Conservation (phyloP, 2,888 invertebrate genomes). For the Autographa gamma region DNA sequence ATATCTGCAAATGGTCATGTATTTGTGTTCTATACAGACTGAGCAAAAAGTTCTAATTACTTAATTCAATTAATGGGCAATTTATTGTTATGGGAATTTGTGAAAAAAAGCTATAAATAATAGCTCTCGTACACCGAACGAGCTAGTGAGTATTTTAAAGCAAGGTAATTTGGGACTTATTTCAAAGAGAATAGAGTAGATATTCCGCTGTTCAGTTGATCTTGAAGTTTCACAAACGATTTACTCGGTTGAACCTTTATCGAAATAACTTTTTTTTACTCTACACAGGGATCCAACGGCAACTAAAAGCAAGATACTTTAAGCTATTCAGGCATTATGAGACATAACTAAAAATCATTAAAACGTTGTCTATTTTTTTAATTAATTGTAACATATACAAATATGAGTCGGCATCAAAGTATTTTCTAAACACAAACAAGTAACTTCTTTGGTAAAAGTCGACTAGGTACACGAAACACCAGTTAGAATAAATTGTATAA, state of each 20-base stretch:
- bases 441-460: background rate
- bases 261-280: no score
- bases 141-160: background rate
- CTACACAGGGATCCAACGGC: no score
- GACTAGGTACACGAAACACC: slow-evolving; percentile 10
- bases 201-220: background rate
- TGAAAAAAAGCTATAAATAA: background rate
- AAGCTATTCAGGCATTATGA: no score
- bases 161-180: background rate
- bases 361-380: no score
- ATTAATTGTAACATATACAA: no score
- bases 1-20: slow-evolving; percentile 6
- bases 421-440: background rate
- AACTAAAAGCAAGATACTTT: no score
- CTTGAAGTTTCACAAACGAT: background rate
- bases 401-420: no score
- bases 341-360: no score
- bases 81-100: slow-evolving; percentile 20
- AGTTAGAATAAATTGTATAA: slow-evolving; percentile 35
- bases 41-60: slow-evolving; percentile 56
- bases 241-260: background rate
- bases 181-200: background rate
- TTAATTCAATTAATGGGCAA: slow-evolving; percentile 55
- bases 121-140: background rate
- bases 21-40: slow-evolving; percentile 20